Base-by-base conservation (phyloP, 2,797 vertebrate species). In the Anas acuta region DNA sequence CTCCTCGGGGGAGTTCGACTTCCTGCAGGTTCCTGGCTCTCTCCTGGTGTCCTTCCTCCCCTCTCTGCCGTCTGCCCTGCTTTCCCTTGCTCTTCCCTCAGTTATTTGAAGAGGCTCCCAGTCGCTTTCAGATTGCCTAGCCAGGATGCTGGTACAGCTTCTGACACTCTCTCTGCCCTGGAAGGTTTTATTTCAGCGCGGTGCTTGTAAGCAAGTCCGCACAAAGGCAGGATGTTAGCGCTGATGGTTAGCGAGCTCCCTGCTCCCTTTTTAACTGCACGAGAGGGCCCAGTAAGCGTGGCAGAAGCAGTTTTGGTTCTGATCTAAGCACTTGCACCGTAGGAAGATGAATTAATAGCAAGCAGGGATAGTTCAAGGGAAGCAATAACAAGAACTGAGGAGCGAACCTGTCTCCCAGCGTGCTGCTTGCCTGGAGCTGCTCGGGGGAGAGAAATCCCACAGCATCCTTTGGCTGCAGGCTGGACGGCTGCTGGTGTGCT, bases 11-110 rank as follows among this genome's bases (percentile, higher is more conserved):
- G 69, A 57, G 5, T 39, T 90, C 45, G 92, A 69, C 72, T 96
- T 96, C 89, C 81, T 95, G 84, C 65, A 61, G 89, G 79, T 62
- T 92, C 84, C 94, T 80, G 65, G 16, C 92, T 87, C 79, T 85
- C 87, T 73, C 72, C 11, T 43, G 4, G 87, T 92, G 84, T 85
- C 92, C 95, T 89, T 95, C 94, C 87, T 94, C 56, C 39, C 84
- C 37, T 41, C 11, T 65, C 32, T 80, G 79, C 76, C 45, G 47
- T 86, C 92, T 76, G 56, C 56, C 11, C 22, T 49, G 47, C 73
- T 78, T 65, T 76, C 60, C 51, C 11, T 19, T 43, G 47, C 69
- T 56, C 64, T 71, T 89, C 69, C 49, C 43, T 89, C 11, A 2
- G 10, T 7, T 73, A 22, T 7, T 33, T 70, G 54, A 7, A 58